Evolutionary conservation across 2,888 invertebrate species (phyloP).

Genomic region (Thecophora atra): DNA sequence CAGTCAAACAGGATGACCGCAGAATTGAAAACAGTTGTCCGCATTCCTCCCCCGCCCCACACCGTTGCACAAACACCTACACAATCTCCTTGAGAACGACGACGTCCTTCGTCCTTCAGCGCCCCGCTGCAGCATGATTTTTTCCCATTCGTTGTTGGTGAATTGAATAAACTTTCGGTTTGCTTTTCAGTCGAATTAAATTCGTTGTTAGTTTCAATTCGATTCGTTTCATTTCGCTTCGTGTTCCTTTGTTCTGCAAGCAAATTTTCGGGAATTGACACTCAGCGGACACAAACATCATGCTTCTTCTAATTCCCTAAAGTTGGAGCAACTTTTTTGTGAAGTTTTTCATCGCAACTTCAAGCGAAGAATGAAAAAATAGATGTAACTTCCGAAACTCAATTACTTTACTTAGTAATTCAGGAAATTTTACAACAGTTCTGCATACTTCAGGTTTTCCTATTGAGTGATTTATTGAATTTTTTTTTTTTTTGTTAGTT

Average conservation of each 20-base stretch:
- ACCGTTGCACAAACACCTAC: background rate
- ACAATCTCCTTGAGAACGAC: background rate
- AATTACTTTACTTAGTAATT: too few species aligned
- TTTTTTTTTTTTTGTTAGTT: too few species aligned
- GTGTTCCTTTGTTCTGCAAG: background rate
- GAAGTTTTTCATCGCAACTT: background rate
- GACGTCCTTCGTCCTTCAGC: background rate
- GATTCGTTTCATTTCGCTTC: too few species aligned
- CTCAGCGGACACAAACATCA: background rate
- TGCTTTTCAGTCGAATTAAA: slow-evolving; percentile 39
- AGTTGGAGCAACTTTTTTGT: background rate
- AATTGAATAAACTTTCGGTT: slow-evolving; percentile 39
- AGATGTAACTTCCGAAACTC: too few species aligned
- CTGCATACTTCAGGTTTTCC: too few species aligned
- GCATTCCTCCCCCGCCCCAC: slow-evolving; percentile 34
- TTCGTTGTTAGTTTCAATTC: slow-evolving; percentile 35
- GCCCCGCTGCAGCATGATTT: slow-evolving; percentile 18
- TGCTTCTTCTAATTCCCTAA: background rate
- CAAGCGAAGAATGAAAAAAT: background rate
- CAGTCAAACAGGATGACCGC: slow-evolving; percentile 47
- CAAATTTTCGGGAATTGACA: slow-evolving; percentile 5
- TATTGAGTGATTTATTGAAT: too few species aligned
- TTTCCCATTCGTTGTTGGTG: slow-evolving; percentile 49
- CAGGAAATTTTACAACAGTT: too few species aligned
- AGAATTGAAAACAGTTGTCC: slow-evolving; percentile 58